These are phyloP conservation scores for Nebria brevicollis DNA, from an alignment of 2,888 invertebrate genomes.

Conservation along the genomic window DNA sequence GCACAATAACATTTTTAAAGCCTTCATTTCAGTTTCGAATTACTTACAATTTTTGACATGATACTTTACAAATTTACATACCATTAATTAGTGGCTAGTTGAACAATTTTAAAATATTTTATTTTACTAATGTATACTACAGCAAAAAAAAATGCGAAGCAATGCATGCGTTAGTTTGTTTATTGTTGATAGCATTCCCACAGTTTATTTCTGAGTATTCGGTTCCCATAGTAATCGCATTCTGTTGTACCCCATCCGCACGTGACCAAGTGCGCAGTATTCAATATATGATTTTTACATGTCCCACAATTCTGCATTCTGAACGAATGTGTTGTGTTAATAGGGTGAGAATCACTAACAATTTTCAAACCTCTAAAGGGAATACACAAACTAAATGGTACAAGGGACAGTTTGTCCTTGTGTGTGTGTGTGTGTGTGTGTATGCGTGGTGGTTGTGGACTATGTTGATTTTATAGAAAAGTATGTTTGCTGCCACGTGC, in stretches of 20 bases:
- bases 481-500: slow-evolving; percentile 2
- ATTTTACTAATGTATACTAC: background rate
- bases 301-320: background rate
- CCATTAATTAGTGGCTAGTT: too few relatives aligned
- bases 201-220: background rate
- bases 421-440: background rate
- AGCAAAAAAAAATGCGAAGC: background rate
- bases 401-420: background rate
- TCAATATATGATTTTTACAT: background rate
- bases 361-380: background rate
- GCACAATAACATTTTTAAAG: background rate
- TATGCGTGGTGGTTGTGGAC: slow-evolving; percentile 5
- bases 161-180: background rate
- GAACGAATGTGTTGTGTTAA: background rate
- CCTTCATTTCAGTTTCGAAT: background rate
- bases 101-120: background rate
- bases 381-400: background rate
- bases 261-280: background rate
- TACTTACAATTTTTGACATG: background rate
- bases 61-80: background rate
- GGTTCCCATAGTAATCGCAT: background rate
- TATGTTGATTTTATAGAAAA: slow-evolving; percentile 4
- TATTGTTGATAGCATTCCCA: background rate
- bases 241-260: slow-evolving; percentile 1
- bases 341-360: background rate